phyloP scores from a whole-genome alignment of 2,888 invertebrate genomes.

The Cinara cedri region DNA sequence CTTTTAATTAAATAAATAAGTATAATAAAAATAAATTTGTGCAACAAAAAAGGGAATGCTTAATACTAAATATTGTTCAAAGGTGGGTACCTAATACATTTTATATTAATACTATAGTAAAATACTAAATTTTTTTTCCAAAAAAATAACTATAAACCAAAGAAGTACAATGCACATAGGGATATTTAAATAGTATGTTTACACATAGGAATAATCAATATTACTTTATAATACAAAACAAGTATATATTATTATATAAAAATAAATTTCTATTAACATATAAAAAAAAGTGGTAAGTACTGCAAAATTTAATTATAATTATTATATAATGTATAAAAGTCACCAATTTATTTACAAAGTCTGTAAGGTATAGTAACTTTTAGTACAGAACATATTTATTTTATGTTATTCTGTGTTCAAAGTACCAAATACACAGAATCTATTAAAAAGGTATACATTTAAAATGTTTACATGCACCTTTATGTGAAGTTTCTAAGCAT shows the following conservation, averaged over 20 bases:
- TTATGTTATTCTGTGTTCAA: neutral
- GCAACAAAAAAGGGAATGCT: slow-evolving; percentile 20
- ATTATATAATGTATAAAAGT: neutral
- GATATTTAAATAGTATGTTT: neutral
- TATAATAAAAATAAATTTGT: slow-evolving; percentile 20
- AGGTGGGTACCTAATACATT: slow-evolving; percentile 29
- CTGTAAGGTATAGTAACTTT: neutral
- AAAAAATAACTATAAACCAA: slow-evolving; percentile 19
- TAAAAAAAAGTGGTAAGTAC: neutral
- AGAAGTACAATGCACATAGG: neutral
- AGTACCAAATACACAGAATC: neutral
- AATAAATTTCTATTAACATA: neutral
- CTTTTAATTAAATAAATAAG: slow-evolving; percentile 14
- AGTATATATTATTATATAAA: neutral
- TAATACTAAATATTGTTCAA: slow-evolving; percentile 23
- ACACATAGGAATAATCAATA: neutral
- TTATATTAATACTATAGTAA: neutral
- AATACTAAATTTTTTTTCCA: neutral
- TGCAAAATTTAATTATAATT: neutral
- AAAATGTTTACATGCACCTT: too few species aligned
- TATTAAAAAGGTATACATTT: neutral
- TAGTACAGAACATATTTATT: too few species aligned
- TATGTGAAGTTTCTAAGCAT: too few species aligned
- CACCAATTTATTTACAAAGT: neutral
- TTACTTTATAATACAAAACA: neutral